phyloP scores from a whole-genome alignment of 1,140 invertebrate species.

The Conus betulinus region DNA sequence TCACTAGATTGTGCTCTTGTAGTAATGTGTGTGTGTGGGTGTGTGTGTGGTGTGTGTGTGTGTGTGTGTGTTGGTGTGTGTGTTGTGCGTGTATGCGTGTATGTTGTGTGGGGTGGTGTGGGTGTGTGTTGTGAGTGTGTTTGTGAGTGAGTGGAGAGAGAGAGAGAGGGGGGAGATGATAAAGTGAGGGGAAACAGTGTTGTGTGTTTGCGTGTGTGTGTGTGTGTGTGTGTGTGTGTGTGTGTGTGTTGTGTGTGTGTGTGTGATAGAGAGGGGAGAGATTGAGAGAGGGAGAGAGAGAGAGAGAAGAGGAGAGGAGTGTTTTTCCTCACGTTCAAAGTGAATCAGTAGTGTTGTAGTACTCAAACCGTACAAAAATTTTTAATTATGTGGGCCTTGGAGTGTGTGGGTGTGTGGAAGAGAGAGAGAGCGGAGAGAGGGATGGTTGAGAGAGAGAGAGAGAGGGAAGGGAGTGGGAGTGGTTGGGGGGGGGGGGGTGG shows the following conservation, averaged over 20 bases:
- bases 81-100: not conserved
- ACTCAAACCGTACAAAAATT: too few relatives aligned
- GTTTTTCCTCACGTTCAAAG: not conserved
- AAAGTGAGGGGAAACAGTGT: not conserved
- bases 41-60: too few relatives aligned
- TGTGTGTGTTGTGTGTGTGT: constrained; percentile 9
- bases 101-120: too few relatives aligned
- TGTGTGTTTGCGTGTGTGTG: not conserved
- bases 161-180: not conserved
- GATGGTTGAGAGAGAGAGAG: too few relatives aligned
- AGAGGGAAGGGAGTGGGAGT: too few relatives aligned
- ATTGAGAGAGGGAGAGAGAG: not conserved
- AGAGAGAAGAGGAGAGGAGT: not conserved
- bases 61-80: too few relatives aligned
- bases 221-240: constrained; percentile 3
- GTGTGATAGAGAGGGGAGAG: not conserved
- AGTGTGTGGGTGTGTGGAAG: too few relatives aligned
- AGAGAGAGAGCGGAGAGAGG: too few relatives aligned
- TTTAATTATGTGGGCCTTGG: too few relatives aligned
- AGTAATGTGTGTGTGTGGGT: too few relatives aligned
- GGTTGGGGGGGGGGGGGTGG: too few relatives aligned
- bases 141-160: not conserved
- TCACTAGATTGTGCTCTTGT: too few relatives aligned
- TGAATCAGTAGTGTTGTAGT: not conserved
- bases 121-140: not conserved